Conservation (phyloP, 2,888 invertebrate genomes). For the Pilophorus perplexus region DNA sequence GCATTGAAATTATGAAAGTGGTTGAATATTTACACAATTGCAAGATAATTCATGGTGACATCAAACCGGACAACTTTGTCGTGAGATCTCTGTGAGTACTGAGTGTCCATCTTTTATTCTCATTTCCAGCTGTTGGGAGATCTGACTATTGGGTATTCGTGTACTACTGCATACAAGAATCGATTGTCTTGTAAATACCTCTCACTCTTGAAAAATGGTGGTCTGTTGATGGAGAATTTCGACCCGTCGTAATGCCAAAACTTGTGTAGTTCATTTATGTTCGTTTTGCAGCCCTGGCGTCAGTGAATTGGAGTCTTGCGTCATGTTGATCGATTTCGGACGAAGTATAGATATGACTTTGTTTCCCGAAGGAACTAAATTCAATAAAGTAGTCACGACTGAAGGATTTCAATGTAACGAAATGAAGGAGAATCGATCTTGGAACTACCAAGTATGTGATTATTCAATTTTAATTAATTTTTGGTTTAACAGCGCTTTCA, state of each 20-base stretch:
- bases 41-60: constrained; percentile 89
- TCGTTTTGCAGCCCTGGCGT: constrained; percentile 57
- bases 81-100: constrained; percentile 67
- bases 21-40: constrained; percentile 79
- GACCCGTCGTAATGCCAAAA: no score
- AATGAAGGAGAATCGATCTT: constrained; percentile 84
- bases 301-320: constrained; percentile 63
- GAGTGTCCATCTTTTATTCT: not conserved
- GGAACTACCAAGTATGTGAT: constrained; percentile 60
- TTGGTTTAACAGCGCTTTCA: not conserved
- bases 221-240: no score
- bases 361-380: constrained; percentile 73
- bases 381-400: constrained; percentile 71
- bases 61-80: constrained; percentile 93
- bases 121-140: not conserved
- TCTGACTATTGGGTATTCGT: no score
- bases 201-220: no score
- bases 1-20: constrained; percentile 45
- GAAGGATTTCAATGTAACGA: constrained; percentile 81
- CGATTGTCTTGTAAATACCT: no score
- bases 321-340: constrained; percentile 91
- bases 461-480: no score
- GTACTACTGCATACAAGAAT: no score
- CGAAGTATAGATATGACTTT: constrained; percentile 89
- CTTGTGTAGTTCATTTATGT: not conserved